Evolutionary conservation across 2,113 vertebrate species (phyloP), one percentile per base, ranked within the genome.

Genomic region (Turdus rufiventris): DNA sequence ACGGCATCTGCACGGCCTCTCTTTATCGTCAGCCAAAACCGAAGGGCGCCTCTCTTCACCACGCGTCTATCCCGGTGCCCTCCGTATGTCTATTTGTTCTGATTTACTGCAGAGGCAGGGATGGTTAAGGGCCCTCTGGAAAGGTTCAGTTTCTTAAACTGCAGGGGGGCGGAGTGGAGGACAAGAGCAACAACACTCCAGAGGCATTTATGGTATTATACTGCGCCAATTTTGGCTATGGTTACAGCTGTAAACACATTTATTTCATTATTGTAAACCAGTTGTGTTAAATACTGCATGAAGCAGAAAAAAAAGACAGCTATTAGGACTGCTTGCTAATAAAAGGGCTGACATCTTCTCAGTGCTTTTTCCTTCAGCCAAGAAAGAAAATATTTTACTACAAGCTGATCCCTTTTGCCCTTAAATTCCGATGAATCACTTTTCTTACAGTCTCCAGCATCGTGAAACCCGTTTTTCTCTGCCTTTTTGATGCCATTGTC

Each of bases 111-210:
- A 4, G 34, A 61, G 28, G 23, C 75, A 68, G 10, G 13, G 18
- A 33, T 78, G 60, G 71, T 57, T 89, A 79, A 89, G 18, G 43
- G 60, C 51, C 31, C 75, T 80, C 53, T 74, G 71, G 81, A 94
- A 96, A 93, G 43, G 72, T 90, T 94, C 58, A 0, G 40, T 94
- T 88, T 74, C 94, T 96, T 74, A 93, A 88, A 91, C 74, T 90
- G 81, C 51, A 38, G 62, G 18, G 34, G 19, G 54, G 36, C 2
- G 3, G 85, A 26, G 58, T 72, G 60, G 71, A 79, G 43, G 36
- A 66, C 34, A 78, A 58, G 81, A 96, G 51, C 78, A 94, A 82
- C 85, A 88, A 58, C 60, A 83, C 94, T 88, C 79, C 51, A 77
- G 91, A 88, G 72, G 63, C 85, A 38, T 88, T 88, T 89, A 77